Conservation (phyloP, 37 sponge, comb jelly and placozoan genomes). For the Halichondria panicea region DNA sequence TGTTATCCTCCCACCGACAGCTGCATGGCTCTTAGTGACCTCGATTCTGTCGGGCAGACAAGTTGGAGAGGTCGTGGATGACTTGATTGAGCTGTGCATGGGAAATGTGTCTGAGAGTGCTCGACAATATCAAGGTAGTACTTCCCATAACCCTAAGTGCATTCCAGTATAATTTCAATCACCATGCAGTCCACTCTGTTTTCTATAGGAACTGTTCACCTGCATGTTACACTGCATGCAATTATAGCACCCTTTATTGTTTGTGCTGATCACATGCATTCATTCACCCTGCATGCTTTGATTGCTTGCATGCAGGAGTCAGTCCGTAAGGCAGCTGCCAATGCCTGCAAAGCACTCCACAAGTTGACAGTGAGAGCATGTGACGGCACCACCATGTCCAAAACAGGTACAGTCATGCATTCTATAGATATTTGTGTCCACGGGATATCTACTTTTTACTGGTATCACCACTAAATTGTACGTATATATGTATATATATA, state of each 20-base stretch:
- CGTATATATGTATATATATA: too few relatives aligned
- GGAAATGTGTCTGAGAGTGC: slow-evolving; percentile 72
- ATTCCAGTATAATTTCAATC: too few relatives aligned
- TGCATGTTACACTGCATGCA: too few relatives aligned
- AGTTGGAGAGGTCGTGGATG: slow-evolving; percentile 32
- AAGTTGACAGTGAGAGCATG: slow-evolving; percentile 75
- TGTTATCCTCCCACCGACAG: too few relatives aligned
- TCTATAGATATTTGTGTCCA: neutral
- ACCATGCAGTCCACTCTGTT: too few relatives aligned
- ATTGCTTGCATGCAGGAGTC: slow-evolving; percentile 51
- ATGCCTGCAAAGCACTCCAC: slow-evolving; percentile 68
- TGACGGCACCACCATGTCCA: slow-evolving; percentile 26
- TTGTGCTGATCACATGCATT: too few relatives aligned
- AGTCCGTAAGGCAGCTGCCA: slow-evolving; percentile 74
- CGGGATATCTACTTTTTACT: too few relatives aligned
- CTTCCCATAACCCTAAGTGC: too few relatives aligned
- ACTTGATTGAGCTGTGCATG: slow-evolving; percentile 84
- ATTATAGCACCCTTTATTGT: too few relatives aligned
- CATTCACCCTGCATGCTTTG: too few relatives aligned
- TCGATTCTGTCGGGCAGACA: slow-evolving; percentile 30
- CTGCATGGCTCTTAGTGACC: slow-evolving; percentile 75
- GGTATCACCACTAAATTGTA: too few relatives aligned
- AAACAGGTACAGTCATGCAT: slow-evolving; percentile 9
- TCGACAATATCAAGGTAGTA: slow-evolving; percentile 92
- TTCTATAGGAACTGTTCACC: too few relatives aligned